Conservation (phyloP, 2,113 vertebrate species). For the Chrysochloris asiatica region DNA sequence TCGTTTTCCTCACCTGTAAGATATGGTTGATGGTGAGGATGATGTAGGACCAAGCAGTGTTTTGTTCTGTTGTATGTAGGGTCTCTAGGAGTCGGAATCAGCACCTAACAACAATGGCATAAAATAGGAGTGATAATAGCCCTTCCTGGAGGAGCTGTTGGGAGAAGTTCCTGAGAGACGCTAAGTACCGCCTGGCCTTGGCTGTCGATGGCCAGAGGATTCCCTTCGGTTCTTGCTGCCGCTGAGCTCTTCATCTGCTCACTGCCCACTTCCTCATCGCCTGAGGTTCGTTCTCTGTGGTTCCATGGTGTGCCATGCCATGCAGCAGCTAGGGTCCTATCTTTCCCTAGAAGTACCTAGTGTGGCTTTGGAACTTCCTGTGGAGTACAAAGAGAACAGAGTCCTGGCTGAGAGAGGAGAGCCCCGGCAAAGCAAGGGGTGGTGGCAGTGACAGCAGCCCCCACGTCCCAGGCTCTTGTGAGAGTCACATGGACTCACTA, state of each 20-base stretch:
- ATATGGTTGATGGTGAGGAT: too few species aligned
- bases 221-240: too few species aligned
- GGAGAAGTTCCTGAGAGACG: not conserved
- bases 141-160: not conserved
- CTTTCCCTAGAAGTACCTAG: not conserved
- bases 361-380: fast-evolving
- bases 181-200: not conserved
- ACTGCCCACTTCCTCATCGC: not conserved
- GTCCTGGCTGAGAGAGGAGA: not conserved
- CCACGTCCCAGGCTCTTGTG: not conserved
- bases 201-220: not conserved
- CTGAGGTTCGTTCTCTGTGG: not conserved
- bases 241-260: too few species aligned
- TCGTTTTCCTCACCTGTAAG: not conserved
- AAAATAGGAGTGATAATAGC: not conserved
- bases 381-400: fast-evolving
- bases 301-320: fast-evolving
- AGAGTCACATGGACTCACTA: not conserved
- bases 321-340: not conserved
- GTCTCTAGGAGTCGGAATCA: too few species aligned
- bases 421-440: too few species aligned
- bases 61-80: too few species aligned
- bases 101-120: too few species aligned
- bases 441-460: too few species aligned
- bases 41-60: too few species aligned